Conservation (phyloP, 2,113 vertebrate species). For the Arothron firmamentum region DNA sequence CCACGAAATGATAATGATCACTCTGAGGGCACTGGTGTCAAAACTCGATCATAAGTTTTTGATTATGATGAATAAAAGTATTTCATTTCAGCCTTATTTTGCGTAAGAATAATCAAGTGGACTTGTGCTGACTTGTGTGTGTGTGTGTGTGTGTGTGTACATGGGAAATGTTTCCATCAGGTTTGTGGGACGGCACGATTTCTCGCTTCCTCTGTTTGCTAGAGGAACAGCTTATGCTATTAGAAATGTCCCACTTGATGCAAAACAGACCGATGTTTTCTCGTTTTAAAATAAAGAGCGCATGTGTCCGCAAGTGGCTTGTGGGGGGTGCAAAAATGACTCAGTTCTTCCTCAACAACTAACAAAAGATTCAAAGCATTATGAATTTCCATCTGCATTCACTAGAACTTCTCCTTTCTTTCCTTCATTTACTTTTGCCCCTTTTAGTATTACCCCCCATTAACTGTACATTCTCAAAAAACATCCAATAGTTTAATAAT, state of each 20-base stretch:
- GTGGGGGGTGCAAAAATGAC: neutral
- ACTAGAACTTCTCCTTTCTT: neutral
- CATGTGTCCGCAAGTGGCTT: neutral
- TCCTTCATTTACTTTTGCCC: neutral
- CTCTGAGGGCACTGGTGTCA: slow-evolving; percentile 40
- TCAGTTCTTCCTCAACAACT: slow-evolving; percentile 1
- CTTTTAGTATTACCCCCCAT: slow-evolving; percentile 4
- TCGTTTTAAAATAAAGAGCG: neutral
- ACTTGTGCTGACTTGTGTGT: slow-evolving; percentile 1
- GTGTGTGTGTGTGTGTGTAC: slow-evolving; percentile 3
- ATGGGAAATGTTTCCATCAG: slow-evolving; percentile 12
- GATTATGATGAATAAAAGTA: slow-evolving; percentile 70
- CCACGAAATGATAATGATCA: slow-evolving; percentile 54
- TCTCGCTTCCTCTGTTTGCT: slow-evolving; percentile 13
- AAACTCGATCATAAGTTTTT: neutral
- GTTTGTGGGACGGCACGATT: slow-evolving; percentile 17
- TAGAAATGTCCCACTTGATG: slow-evolving; percentile 64
- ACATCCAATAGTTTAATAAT: no score
- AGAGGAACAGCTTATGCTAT: slow-evolving; percentile 73
- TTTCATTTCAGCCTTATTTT: slow-evolving; percentile 69
- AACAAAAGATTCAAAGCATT: slow-evolving; percentile 15
- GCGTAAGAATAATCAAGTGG: slow-evolving; percentile 51
- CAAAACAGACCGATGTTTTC: slow-evolving; percentile 2
- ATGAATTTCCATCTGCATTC: neutral
- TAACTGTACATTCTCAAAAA: no score